Evolutionary conservation across 2,888 invertebrate genomes (phyloP).

Genomic region (Eristalinus aeneus): DNA sequence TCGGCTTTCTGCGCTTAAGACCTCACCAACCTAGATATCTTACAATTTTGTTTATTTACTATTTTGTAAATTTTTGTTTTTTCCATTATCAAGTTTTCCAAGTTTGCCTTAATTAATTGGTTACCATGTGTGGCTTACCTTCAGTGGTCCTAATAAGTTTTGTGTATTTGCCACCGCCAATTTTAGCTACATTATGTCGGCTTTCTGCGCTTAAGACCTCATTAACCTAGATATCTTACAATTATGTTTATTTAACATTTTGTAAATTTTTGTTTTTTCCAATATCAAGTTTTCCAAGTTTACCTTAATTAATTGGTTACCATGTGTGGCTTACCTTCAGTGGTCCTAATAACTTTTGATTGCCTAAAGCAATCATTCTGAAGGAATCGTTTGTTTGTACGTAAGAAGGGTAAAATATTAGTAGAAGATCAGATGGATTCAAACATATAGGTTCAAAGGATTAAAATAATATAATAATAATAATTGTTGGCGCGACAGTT

Average conservation of each 20-base stretch:
- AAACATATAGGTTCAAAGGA: no score
- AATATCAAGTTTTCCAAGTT: constrained; percentile 8
- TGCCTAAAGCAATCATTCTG: background rate
- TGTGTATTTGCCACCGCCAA: background rate
- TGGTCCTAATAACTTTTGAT: background rate
- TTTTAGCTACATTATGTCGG: background rate
- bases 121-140: background rate
- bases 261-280: background rate
- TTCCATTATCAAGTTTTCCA: constrained; percentile 9
- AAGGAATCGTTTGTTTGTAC: background rate
- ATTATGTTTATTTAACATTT: constrained; percentile 1
- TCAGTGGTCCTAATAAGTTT: background rate
- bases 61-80: background rate
- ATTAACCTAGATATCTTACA: background rate
- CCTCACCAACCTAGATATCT: background rate
- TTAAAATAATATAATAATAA: no score
- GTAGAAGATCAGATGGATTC: no score
- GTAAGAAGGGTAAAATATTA: no score
- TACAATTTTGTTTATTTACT: constrained; percentile 4
- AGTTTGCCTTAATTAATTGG: background rate
- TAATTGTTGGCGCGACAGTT: no score
- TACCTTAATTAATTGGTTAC: background rate
- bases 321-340: background rate
- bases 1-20: background rate
- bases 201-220: background rate